A percentile compares a stretch with the other conserved stretches of the same genome.
Conservation (phyloP, 2,797 vertebrate genomes). For the Poeciliopsis gracilis region DNA sequence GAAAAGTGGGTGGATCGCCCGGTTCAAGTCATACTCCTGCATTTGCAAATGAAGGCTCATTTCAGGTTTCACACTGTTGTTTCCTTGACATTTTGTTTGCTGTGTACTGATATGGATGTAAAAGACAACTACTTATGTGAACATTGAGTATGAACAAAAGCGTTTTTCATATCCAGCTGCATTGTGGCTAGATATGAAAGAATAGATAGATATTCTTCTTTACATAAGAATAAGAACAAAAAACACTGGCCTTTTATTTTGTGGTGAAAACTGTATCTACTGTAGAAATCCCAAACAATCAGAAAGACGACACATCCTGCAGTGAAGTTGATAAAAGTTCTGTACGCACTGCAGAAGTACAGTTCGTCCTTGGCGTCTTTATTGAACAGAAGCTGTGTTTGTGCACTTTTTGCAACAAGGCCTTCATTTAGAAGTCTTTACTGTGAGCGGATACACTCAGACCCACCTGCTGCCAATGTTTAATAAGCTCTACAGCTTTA, state of each 20-base stretch:
- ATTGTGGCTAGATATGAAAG: no score
- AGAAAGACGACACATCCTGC: not conserved
- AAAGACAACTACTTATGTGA: not conserved
- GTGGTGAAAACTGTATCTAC: not conserved
- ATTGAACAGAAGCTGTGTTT: not conserved
- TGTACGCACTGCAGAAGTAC: not conserved
- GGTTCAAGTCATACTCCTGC: slow-evolving; percentile 31
- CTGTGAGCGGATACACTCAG: not conserved
- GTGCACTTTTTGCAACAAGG: not conserved
- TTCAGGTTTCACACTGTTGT: not conserved
- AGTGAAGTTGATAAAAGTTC: not conserved
- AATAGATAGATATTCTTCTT: no score
- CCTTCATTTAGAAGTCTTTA: not conserved
- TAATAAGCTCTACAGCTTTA: not conserved
- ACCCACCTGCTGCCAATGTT: not conserved
- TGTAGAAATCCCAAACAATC: not conserved
- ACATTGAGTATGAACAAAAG: not conserved
- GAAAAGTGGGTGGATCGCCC: slow-evolving; percentile 27
- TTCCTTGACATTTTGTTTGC: not conserved
- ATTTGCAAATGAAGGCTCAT: slow-evolving; percentile 62
- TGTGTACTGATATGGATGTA: not conserved
- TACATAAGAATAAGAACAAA: not conserved
- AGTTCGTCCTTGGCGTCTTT: not conserved
- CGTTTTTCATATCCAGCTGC: not conserved
- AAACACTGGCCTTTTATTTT: not conserved